These are phyloP conservation scores for Muntiacus muntjak DNA, from an alignment of 2,113 vertebrate species.

Conservation along the genomic window DNA sequence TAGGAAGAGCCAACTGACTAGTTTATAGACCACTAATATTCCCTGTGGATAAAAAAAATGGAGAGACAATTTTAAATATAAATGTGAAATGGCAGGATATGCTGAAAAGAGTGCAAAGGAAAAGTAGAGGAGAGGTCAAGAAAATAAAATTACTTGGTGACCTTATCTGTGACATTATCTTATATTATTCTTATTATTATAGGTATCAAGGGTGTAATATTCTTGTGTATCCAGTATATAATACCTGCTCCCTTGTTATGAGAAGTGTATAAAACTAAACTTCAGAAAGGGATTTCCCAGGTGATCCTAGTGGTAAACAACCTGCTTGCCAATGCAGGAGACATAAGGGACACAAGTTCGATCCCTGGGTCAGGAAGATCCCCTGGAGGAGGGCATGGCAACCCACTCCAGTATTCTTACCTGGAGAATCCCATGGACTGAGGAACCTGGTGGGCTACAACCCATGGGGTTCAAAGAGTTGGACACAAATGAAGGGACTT, in stretches of 20 bases:
- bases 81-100: not conserved
- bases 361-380: not conserved
- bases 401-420: not conserved
- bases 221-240: not conserved
- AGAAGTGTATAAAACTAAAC: not conserved
- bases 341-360: accelerated
- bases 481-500: not conserved
- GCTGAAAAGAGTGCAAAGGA: not conserved
- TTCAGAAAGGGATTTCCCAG: not conserved
- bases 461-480: not conserved
- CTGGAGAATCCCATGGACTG: not conserved
- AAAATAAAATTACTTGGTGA: not conserved
- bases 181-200: not conserved
- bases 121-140: not conserved
- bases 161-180: not conserved
- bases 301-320: not conserved
- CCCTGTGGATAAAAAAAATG: not conserved
- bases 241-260: not conserved
- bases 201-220: not conserved
- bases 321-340: not conserved
- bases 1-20: not conserved
- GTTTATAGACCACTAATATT: not conserved
- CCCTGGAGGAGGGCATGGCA: not conserved
- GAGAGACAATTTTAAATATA: not conserved
- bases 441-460: not conserved